phyloP scores from a whole-genome alignment of 2,888 invertebrate genomes.

The Thelaira solivaga region DNA sequence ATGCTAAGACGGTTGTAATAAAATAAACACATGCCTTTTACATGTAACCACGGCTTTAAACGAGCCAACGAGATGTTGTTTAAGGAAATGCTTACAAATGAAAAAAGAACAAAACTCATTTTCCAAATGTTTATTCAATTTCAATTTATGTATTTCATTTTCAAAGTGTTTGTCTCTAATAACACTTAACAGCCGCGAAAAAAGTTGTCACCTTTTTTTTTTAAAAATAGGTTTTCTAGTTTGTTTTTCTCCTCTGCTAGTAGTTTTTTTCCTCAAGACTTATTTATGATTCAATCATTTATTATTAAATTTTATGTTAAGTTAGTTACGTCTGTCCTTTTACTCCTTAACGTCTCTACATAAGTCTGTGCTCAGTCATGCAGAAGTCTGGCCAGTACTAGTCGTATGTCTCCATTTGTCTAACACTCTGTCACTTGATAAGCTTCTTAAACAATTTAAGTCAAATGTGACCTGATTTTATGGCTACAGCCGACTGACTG shows the following conservation, averaged over 20 bases:
- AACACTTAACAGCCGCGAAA: background rate
- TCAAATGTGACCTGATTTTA: conserved; percentile 61
- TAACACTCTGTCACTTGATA: conserved; percentile 46
- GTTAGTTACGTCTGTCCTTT: background rate
- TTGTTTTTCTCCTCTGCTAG: background rate
- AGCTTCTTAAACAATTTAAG: conserved; percentile 58
- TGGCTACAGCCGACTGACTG: conserved; percentile 5
- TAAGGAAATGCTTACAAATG: conserved; percentile 26
- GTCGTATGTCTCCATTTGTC: conserved; percentile 44
- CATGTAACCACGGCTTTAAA: background rate
- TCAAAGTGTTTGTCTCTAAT: background rate
- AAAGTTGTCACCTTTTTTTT: conserved; percentile 46
- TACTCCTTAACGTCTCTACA: too few relatives aligned
- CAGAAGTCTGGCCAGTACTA: background rate
- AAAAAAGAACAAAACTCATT: background rate
- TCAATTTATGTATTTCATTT: conserved; percentile 11
- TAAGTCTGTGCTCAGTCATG: background rate
- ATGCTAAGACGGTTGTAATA: conserved; percentile 16
- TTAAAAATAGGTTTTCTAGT: background rate
- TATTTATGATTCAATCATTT: conserved; percentile 56
- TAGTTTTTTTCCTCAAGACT: conserved; percentile 22
- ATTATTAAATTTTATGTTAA: conserved; percentile 27
- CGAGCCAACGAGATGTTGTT: too few relatives aligned
- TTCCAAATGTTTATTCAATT: conserved; percentile 18
- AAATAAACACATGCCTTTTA: conserved; percentile 6